Base-by-base conservation (phyloP, 2,888 invertebrate genomes). In the Koerneria pararmatus region DNA sequence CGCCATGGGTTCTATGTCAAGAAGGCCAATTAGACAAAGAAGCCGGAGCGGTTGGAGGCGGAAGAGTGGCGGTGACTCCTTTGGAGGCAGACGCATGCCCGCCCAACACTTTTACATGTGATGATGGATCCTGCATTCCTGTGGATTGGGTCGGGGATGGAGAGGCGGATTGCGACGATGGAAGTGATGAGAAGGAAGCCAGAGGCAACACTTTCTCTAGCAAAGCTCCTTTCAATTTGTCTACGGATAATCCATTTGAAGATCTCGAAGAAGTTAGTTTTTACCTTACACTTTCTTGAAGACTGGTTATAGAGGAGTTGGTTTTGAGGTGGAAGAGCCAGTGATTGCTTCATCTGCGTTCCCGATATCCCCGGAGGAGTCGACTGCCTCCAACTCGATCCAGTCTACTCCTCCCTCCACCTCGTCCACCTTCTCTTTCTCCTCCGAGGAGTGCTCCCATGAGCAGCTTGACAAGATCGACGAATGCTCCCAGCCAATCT, bases 81-180 rank as follows among this genome's bases (percentile, higher is more conserved):
- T 53, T 62, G 19, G 62, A 64, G n/a, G 58, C 70, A 19, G 69
- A 72, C 22, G 67, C 61, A 48, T 79, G 79, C 56, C 78, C 79
- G 31, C 65, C 74, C 8, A 75, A 78, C 57, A 77, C 79, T 8
- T 80, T 80, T 68, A 74, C 75, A 2, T 80, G 80, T 69, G 69
- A 70, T 29, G 79, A 80, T 58, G 76, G 76, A 31, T 68, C 71
- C 41, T 80, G 80, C 59, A 80, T 80, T 56, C 80, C 80, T 11
- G 66, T 71, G 24, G 79, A 79, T 66, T 81, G 80, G 80, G 74
- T 69, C 2, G 78, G 77, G 32, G 81, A 81, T 65, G 80, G 80
- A 22, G 81, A 81, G 65, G 69, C 71, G 29, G 81, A 81, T 65
- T 81, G 81, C 64, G 78, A 77, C 53, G 79, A 80, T 64, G 74